Evolutionary conservation across 2,797 vertebrate genomes (phyloP), one percentile per base, ranked within the genome.

Genomic region (Erpetoichthys calabaricus): DNA sequence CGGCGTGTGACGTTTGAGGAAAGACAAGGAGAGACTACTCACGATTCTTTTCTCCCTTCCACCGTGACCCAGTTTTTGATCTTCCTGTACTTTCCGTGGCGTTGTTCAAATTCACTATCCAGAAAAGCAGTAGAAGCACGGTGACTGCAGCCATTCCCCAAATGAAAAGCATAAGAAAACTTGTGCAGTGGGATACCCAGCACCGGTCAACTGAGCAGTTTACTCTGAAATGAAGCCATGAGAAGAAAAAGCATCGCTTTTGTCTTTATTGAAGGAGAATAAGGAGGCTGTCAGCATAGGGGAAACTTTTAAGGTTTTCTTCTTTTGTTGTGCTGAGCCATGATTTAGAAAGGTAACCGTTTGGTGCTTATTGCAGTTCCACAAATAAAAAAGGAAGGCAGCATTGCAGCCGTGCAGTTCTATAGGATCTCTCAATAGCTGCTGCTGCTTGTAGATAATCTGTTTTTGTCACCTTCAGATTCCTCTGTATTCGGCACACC

Each of bases 11-110:
- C 25, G 25, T 25, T 25, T 25, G 25, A 25, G 25, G 25, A 25
- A 25, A 25, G 25, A 25, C 25, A 25, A 25, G 25, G 25, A 25
- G 10, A 54, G 73, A 70, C 77, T 88, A 90, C 93, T 97, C 91
- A 96, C 92, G 89, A 80, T 86, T 91, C 86, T 89, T 87, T 81
- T 91, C 89, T 84, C 88, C 85, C 86, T 88, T 94, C 89, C 91
- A 91, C 88, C 89, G 92, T 87, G 89, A 89, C 79, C 84, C 86
- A 61, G 82, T 80, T 82, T 80, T 92, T 70, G 77, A 70, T 74
- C 80, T 88, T 66, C 81, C 83, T 0, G 68, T 68, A 65, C 79
- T 56, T 62, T 89, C 85, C 70, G 68, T 80, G 57, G 82, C 76
- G 74, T 85, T 80, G 64, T 70, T 73, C 66, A 75, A 77, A 61